Base-by-base conservation (phyloP, 2,888 invertebrate genomes). In the Lycia hirtaria region DNA sequence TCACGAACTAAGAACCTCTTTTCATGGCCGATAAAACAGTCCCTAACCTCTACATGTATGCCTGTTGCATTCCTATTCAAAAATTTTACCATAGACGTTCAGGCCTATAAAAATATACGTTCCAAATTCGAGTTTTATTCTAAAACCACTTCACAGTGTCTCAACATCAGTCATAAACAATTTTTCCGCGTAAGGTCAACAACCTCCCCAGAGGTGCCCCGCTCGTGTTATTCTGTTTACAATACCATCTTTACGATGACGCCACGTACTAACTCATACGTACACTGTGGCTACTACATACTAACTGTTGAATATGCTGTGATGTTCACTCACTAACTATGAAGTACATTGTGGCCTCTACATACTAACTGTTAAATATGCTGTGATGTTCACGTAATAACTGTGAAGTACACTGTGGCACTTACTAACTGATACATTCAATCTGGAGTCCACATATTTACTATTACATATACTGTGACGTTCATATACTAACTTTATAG, bases 171-270 rank as follows among this genome's bases (percentile, higher is more conserved):
- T 59, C 62, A 59, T 56, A 64, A 48, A 56, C 53, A 58, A 53
- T 64, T 59, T 69, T 69, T 67, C 67, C 65, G 67, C 54, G 59
- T 48, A 19, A 51, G 68, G 62, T 67, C 63, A 33, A 32, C 43
- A 65, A 61, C 58, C 65, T 37, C 59, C 51, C 52, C 62, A 45
- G 60, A 41, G 32, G 50, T 41, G 33, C 60, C 38, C 62, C 59
- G 52, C 65, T 62, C 50, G 53, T 54, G 60, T 52, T 60, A 53
- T 59, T 57, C 44, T 57, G 49, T 57, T 57, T 52, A 56, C 60
- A 52, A 48, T 49, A 51, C 48, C 51, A 52, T 48, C 41, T 52
- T 48, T 35, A 33, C 45, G 33, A 52, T 52, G 57, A 57, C 52
- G 47, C 28, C 48, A 52, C 41, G 17, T 1, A 55, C 20, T 43